Evolutionary conservation across 2,888 invertebrate species (phyloP).

Genomic region (Thalpophila matura): DNA sequence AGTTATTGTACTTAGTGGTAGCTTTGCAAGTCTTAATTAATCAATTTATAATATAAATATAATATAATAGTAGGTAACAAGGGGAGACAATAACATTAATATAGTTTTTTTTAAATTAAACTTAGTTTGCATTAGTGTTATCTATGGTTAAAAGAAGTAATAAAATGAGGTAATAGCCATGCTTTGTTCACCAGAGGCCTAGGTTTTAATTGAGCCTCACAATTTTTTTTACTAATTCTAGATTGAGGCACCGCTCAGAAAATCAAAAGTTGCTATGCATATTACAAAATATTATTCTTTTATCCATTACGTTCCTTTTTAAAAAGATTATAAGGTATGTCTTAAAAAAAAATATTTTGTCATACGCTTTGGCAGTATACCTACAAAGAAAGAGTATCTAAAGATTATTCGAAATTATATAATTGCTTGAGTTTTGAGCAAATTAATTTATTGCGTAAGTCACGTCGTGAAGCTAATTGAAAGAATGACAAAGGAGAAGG

Average conservation of each 20-base stretch:
- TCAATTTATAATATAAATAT: constrained; percentile 5
- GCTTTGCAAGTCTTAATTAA: constrained; percentile 72
- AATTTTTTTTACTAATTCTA: background rate
- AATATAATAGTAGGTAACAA: too few species aligned
- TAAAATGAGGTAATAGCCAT: too few species aligned
- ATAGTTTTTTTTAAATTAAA: constrained; percentile 4
- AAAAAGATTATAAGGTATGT: too few species aligned
- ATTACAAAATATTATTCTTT: background rate
- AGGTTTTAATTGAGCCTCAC: background rate
- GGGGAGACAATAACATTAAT: background rate
- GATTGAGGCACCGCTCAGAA: background rate
- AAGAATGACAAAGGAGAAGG: constrained; percentile 7
- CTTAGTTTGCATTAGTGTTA: constrained; percentile 8
- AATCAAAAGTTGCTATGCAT: constrained; percentile 1
- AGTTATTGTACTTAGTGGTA: constrained; percentile 87
- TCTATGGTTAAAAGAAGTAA: background rate
- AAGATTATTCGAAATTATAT: constrained; percentile 40
- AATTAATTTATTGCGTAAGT: constrained; percentile 67
- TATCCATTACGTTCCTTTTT: constrained; percentile 21
- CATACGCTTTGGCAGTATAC: constrained; percentile 57
- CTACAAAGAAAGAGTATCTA: constrained; percentile 53
- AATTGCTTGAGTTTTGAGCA: constrained; percentile 86
- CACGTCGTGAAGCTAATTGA: constrained; percentile 48
- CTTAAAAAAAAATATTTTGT: constrained; percentile 12
- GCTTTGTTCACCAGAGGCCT: background rate